These are phyloP conservation scores for western clawed frog (Xenopus tropicalis) DNA, from an alignment of 2,113 vertebrate genomes.

Conservation along the genomic window DNA sequence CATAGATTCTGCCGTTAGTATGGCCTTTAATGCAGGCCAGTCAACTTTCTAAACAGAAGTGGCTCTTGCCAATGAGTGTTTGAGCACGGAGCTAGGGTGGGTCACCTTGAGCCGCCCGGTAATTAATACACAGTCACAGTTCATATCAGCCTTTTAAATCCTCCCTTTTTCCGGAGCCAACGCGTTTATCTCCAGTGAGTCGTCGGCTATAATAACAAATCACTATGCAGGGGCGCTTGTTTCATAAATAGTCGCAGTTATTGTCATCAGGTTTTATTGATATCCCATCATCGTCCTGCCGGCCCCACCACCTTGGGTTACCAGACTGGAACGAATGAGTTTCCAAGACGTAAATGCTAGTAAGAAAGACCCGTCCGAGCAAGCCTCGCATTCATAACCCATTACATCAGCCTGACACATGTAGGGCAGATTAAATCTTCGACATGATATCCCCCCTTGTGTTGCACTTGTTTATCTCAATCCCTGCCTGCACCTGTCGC, in stretches of 20 bases:
- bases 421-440: constrained; percentile 23
- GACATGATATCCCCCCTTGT: not conserved
- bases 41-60: no score
- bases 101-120: no score
- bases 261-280: not conserved
- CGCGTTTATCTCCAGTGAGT: not conserved
- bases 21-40: no score
- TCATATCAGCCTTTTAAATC: not conserved
- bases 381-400: constrained; percentile 6
- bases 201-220: not conserved
- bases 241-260: not conserved
- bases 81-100: no score
- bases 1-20: no score
- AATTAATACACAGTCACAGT: not conserved
- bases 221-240: no score
- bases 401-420: constrained; percentile 33
- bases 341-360: constrained; percentile 19
- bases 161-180: not conserved
- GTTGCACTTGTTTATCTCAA: constrained; percentile 17
- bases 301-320: not conserved
- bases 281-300: not conserved
- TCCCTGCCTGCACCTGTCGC: constrained; percentile 20
- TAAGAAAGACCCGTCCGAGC: not conserved
- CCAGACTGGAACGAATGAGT: not conserved
- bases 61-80: no score